phyloP scores from a whole-genome alignment of 1,140 invertebrate species.

The Caenorhabditis brenneri region DNA sequence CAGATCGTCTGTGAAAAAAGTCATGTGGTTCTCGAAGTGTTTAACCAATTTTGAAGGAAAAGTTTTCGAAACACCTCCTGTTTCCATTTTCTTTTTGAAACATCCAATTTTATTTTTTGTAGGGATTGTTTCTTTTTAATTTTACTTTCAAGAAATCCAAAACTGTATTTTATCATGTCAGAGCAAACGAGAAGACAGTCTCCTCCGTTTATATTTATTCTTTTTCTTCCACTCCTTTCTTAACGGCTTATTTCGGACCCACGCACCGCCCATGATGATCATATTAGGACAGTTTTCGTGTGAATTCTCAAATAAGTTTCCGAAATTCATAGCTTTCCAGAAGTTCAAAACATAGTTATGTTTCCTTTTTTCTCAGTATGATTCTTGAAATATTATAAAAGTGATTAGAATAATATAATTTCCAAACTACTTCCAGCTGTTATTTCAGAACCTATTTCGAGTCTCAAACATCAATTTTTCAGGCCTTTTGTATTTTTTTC shows the following conservation, averaged over 20 bases:
- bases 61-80: too few species aligned
- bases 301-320: background rate
- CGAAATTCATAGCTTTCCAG: too few species aligned
- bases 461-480: background rate
- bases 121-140: too few species aligned
- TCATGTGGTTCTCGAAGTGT: background rate
- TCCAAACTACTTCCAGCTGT: background rate
- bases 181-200: background rate
- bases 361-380: too few species aligned
- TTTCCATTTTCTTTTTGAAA: too few species aligned
- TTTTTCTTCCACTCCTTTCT: background rate
- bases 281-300: background rate
- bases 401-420: too few species aligned
- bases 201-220: background rate
- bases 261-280: background rate
- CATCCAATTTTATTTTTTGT: too few species aligned
- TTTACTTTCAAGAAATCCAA: too few species aligned
- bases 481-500: background rate
- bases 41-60: background rate
- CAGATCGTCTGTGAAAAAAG: conserved; percentile 4
- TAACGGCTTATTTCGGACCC: background rate
- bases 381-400: too few species aligned
- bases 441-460: background rate
- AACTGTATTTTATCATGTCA: too few species aligned
- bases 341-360: too few species aligned